Evolutionary conservation across 2,113 vertebrate species (phyloP).

Genomic region (Dicrurus megarhynchus): DNA sequence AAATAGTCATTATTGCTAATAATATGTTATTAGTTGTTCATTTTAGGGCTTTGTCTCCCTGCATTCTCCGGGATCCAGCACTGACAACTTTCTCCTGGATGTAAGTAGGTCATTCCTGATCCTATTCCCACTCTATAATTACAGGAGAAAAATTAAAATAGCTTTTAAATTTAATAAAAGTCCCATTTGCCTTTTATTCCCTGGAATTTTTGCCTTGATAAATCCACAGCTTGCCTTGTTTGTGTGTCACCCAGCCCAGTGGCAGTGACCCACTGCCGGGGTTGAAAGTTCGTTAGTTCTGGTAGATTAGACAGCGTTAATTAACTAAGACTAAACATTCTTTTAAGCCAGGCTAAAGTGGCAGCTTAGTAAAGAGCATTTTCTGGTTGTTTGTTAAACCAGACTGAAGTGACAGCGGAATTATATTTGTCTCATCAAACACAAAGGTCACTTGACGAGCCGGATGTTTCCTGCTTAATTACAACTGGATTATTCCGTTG

Average conservation of each 20-base stretch:
- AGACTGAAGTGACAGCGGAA: slow-evolving; percentile 25
- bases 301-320: slow-evolving; percentile 50
- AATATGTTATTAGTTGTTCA: neutral
- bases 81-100: neutral
- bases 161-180: neutral
- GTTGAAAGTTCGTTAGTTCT: slow-evolving; percentile 57
- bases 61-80: neutral
- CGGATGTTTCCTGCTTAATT: slow-evolving; percentile 47
- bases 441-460: slow-evolving; percentile 28
- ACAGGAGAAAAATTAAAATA: neutral
- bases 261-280: neutral
- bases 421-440: slow-evolving; percentile 48
- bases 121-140: neutral
- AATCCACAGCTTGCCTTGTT: neutral
- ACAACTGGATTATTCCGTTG: neutral
- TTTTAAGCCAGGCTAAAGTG: slow-evolving; percentile 13
- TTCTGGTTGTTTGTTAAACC: slow-evolving; percentile 51
- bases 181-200: neutral
- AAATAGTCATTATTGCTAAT: slow-evolving; percentile 21
- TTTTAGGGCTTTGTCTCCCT: slow-evolving; percentile 1
- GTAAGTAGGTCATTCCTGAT: neutral
- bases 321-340: slow-evolving; percentile 54
- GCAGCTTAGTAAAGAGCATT: slow-evolving; percentile 38
- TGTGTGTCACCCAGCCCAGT: neutral
- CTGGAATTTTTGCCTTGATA: neutral